phyloP scores from a whole-genome alignment of 2,113 vertebrate genomes.

The Cygnus buccinator region DNA sequence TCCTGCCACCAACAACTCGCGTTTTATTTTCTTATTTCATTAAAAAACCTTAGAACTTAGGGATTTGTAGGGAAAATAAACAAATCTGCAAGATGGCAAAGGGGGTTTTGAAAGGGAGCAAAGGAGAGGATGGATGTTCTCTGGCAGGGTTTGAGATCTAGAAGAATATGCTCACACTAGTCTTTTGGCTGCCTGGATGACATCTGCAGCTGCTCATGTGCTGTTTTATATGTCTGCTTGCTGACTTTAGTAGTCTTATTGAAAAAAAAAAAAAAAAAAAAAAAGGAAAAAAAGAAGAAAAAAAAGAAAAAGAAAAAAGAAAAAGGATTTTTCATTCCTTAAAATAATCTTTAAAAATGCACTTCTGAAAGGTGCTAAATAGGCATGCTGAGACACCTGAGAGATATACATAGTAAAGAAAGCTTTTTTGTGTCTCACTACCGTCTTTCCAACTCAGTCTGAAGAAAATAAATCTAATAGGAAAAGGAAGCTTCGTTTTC shows the following conservation, averaged over 20 bases:
- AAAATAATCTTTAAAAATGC: not conserved
- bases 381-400: not conserved
- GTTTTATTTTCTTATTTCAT: slow-evolving; percentile 7
- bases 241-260: not conserved
- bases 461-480: not conserved
- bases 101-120: not conserved
- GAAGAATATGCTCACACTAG: not conserved
- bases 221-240: not conserved
- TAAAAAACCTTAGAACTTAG: not conserved
- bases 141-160: slow-evolving; percentile 1
- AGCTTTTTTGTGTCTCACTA: not conserved
- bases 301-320: not conserved
- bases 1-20: not conserved
- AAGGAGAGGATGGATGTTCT: not conserved
- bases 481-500: slow-evolving; percentile 10
- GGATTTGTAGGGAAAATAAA: not conserved
- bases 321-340: not conserved
- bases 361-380: slow-evolving; percentile 2
- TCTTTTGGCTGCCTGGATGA: not conserved
- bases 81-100: not conserved
- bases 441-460: not conserved
- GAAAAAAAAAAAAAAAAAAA: not conserved
- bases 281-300: not conserved
- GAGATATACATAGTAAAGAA: not conserved
- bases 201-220: slow-evolving; percentile 24